Percentiles rank a stretch among this genome's conserved stretches.
phyloP scores from a whole-genome alignment of 2,888 invertebrate genomes.

The Rhagonycha lutea region DNA sequence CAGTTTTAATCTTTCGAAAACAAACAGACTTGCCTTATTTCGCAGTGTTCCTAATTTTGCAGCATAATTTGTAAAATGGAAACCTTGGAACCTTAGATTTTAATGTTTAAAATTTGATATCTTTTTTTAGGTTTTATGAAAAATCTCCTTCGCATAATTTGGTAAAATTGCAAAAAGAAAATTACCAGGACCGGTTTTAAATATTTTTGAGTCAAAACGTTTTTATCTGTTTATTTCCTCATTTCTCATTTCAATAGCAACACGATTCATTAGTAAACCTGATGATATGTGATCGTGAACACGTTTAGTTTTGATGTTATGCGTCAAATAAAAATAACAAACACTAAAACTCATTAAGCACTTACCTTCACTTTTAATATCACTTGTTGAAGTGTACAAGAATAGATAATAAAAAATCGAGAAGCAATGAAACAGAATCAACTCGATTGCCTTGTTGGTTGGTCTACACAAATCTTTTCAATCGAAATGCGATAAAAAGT shows the following conservation, averaged over 20 bases:
- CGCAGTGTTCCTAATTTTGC: too few species aligned
- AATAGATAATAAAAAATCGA: background rate
- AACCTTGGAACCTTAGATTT: too few species aligned
- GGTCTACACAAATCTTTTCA: background rate
- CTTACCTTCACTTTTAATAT: constrained; percentile 1
- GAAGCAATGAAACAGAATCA: background rate
- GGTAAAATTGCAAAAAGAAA: too few species aligned
- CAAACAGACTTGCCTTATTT: too few species aligned
- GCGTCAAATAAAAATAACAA: background rate
- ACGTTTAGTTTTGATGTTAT: background rate
- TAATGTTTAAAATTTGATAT: too few species aligned
- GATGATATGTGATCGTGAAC: background rate
- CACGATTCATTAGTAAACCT: background rate
- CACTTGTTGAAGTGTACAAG: background rate
- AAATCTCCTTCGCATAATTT: too few species aligned
- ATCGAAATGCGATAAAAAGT: background rate
- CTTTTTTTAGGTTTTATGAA: too few species aligned
- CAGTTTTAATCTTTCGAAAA: too few species aligned
- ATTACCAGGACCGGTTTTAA: background rate
- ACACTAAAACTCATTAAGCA: background rate
- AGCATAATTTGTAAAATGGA: too few species aligned
- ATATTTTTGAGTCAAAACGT: background rate
- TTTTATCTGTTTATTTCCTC: background rate
- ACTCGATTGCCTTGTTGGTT: background rate
- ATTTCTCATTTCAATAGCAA: background rate